A percentile compares a stretch with the other conserved stretches of the same genome.
Evolutionary conservation across 2,797 vertebrate species (phyloP).

Genomic region (Gymnopithys bicolor): DNA sequence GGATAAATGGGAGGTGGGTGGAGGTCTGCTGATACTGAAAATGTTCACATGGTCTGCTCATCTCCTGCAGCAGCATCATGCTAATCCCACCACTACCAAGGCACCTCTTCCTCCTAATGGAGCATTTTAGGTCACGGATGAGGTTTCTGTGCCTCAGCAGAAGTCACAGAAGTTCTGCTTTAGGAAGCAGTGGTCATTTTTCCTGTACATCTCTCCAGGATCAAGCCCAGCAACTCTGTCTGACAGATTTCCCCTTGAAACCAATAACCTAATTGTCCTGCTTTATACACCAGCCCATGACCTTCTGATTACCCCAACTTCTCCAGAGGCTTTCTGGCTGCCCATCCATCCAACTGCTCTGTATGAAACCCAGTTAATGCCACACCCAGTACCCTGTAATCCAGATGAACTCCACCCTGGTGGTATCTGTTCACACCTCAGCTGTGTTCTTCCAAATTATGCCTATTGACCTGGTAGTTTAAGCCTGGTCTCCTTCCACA

Average conservation of each 20-base stretch:
- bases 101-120: not conserved
- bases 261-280: not conserved
- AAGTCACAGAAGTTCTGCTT: not conserved
- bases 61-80: not conserved
- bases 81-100: not conserved
- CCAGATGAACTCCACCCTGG: not conserved
- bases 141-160: not conserved
- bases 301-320: not conserved
- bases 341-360: not conserved
- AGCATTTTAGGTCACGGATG: not conserved
- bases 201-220: not conserved
- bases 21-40: not conserved
- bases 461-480: constrained; percentile 7
- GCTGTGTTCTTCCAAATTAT: not conserved
- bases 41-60: not conserved
- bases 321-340: not conserved
- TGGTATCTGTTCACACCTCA: constrained; percentile 11
- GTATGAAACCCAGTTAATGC: not conserved
- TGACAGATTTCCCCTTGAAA: not conserved
- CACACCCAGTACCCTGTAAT: not conserved
- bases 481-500: not conserved
- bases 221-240: not conserved
- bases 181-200: not conserved
- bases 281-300: not conserved
- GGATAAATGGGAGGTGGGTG: not conserved